These are phyloP conservation scores for Epinephelus malabaricus DNA, from an alignment of 2,797 vertebrate species.

Conservation along the genomic window DNA sequence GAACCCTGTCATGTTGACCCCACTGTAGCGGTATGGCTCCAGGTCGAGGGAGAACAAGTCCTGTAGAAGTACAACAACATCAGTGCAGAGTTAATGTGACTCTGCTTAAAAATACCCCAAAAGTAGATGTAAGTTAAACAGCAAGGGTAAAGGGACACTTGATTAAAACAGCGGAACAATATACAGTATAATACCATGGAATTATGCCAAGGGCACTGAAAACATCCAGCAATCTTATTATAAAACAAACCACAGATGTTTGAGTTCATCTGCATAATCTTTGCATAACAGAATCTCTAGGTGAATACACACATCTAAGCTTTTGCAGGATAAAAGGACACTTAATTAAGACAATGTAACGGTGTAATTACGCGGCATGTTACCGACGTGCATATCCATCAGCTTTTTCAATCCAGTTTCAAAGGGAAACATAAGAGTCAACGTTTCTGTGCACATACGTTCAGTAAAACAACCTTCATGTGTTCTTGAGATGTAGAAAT, in stretches of 20 bases:
- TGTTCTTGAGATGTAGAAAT: neutral
- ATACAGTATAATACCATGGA: slow-evolving; percentile 31
- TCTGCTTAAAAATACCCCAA: neutral
- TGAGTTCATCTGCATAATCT: slow-evolving; percentile 59
- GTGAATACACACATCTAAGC: slow-evolving; percentile 28
- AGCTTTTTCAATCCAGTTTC: slow-evolving; percentile 2
- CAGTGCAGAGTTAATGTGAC: slow-evolving; percentile 7
- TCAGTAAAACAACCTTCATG: neutral
- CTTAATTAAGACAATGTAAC: slow-evolving; percentile 38
- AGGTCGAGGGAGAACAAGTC: slow-evolving; percentile 96
- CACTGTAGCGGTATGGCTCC: slow-evolving; percentile 97
- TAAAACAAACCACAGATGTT: slow-evolving; percentile 64
- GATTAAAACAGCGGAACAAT: slow-evolving; percentile 53
- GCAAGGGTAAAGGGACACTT: slow-evolving; percentile 46
- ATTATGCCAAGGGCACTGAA: slow-evolving; percentile 55
- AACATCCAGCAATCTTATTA: slow-evolving; percentile 61
- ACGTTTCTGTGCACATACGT: neutral
- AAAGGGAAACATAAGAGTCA: slow-evolving; percentile 18
- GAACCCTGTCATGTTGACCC: slow-evolving; percentile 98
- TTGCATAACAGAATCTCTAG: slow-evolving; percentile 40
- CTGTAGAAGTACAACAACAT: slow-evolving; percentile 72
- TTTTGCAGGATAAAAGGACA: slow-evolving; percentile 32
- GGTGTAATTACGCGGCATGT: slow-evolving; percentile 7
- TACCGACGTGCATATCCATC: neutral
- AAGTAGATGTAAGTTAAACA: slow-evolving; percentile 22